Evolutionary conservation across 2,797 vertebrate species (phyloP), one percentile per base, ranked within the genome.

Genomic region (Naso thynnoides): DNA sequence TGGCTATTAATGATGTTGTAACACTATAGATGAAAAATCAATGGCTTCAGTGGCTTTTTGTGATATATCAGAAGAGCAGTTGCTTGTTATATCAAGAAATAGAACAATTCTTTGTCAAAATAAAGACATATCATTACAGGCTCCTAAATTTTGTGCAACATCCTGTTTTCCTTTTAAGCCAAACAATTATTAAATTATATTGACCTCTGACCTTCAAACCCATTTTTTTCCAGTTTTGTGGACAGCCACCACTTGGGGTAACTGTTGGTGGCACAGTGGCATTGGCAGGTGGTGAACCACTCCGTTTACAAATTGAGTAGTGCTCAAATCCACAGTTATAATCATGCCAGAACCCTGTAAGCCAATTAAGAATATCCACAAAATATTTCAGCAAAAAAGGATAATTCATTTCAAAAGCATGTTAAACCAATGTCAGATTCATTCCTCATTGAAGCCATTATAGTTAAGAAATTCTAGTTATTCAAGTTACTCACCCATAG

Each of bases 331-430:
- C 89, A 71, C 89, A 88, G 23, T 54, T 81, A 19, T 13, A 24
- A 57, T 69, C 50, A n/a, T 60, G 57, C 89, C 89, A 91, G 50
- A 82, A 84, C 10, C 88, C 89, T 91, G 61, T 42, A 19, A 64
- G 23, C 9, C 24, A 76, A 23, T 4, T 1, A 8, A 73, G 14
- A 36, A 44, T 7, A 31, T 27, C 5, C 33, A 62, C 54, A 55
- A 1, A 50, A 18, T 18, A 41, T 33, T 53, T 54, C 0, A 57
- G 2, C 4, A 47, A 57, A 44, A n/a, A n/a, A n/a, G n/a, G n/a
- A n/a, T n/a, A n/a, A n/a, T n/a, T n/a, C n/a, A 1, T 16, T 45
- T 45, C 21, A 5, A 44, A 18, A 41, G 5, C 11, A 23, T 57
- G 8, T 13, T 8, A 49, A 36, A n/a, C 0, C 1, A 31, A 26